phyloP scores from a whole-genome alignment of 2,113 vertebrate genomes.

The Proteles cristata region DNA sequence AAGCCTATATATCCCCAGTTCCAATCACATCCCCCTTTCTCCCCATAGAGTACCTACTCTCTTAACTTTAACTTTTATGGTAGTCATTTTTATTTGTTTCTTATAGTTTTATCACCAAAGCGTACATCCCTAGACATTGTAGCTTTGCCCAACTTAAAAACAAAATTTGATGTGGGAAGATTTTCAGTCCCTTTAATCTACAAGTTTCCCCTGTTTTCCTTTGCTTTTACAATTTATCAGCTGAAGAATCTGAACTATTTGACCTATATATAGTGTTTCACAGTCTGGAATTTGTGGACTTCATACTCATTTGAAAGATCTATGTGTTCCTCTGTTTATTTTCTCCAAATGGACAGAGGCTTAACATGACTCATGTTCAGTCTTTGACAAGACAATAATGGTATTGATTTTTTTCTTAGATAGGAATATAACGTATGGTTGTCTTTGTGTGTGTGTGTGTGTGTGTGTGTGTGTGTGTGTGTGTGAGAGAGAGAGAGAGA shows the following conservation, averaged over 20 bases:
- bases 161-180: neutral
- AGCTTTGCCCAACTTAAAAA: neutral
- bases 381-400: slow-evolving; percentile 4
- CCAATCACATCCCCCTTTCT: neutral
- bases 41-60: neutral
- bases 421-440: neutral
- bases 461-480: neutral
- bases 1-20: neutral
- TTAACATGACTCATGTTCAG: neutral
- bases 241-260: neutral
- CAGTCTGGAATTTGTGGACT: neutral
- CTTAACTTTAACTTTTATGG: neutral
- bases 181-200: neutral
- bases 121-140: neutral
- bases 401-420: neutral
- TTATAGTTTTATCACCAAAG: neutral
- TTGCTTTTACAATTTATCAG: neutral
- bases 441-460: neutral
- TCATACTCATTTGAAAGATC: neutral
- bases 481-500: no score
- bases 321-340: neutral
- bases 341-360: neutral
- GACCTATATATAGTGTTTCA: neutral
- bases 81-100: neutral
- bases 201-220: neutral